These are phyloP conservation scores for Ganaspis brasiliensis DNA, from an alignment of 2,888 invertebrate species.

Conservation along the genomic window DNA sequence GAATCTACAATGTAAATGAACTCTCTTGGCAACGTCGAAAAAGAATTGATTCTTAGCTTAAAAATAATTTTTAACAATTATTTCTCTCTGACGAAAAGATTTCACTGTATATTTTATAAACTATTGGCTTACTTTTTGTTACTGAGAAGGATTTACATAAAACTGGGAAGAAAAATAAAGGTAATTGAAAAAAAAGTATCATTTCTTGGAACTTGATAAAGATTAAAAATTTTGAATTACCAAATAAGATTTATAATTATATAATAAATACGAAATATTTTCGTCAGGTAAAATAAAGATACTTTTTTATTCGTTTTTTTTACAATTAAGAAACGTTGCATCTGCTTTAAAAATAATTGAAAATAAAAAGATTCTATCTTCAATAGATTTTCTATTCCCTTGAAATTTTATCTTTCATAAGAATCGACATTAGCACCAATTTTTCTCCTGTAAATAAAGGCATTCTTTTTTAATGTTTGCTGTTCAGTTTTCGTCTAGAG, in stretches of 20 bases:
- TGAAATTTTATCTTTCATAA: slow-evolving; percentile 22
- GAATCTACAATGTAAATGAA: slow-evolving; percentile 36
- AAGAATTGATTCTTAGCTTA: neutral
- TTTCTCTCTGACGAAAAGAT: neutral
- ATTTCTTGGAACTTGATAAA: no score
- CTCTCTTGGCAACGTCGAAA: slow-evolving; percentile 17
- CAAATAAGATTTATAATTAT: no score
- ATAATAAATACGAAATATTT: neutral
- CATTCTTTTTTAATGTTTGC: neutral
- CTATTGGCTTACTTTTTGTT: no score
- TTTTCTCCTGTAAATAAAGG: slow-evolving; percentile 33
- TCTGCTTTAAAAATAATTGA: slow-evolving; percentile 18
- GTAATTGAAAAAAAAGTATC: no score
- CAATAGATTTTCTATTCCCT: slow-evolving; percentile 39
- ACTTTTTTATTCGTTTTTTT: slow-evolving; percentile 5
- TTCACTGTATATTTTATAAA: neutral
- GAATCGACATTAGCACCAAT: neutral
- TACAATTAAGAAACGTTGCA: neutral
- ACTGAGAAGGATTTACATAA: no score
- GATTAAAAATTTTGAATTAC: no score
- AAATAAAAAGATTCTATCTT: slow-evolving; percentile 1
- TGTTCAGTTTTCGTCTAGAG: slow-evolving; percentile 17
- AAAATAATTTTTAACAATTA: neutral
- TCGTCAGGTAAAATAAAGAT: neutral
- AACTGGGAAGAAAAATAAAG: no score